Base-by-base conservation (phyloP, 2,888 invertebrate species). In the Cosmia pyralina region DNA sequence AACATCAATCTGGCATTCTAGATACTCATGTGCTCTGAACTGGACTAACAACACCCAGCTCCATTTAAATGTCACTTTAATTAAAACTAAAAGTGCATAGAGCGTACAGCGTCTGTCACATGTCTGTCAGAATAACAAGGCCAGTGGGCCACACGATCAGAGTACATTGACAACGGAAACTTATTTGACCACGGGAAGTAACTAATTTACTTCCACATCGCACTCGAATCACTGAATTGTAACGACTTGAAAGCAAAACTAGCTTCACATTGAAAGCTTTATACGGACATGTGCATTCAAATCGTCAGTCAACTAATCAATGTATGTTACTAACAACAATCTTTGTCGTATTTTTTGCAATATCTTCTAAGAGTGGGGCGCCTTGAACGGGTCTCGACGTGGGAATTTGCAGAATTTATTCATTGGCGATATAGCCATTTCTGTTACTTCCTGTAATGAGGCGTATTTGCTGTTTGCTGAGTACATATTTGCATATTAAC, bases 151-250 rank as follows among this genome's bases (percentile, higher is more conserved):
- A 38, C 38, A 38, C 38, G 38, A 38, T 6, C 38, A 79, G 77
- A 81, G 72, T 77, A 68, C 64, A 80, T 65, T 72, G 74, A 81
- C 75, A 81, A 74, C 85, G 86, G 86, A 87, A 87, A 84, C 67
- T 73, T 77, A 79, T 85, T 84, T 84, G 81, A 69, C 69, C 77
- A 70, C 75, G 79, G 83, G 84, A 85, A 88, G 84, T 78, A 59
- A 82, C 66, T 50, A 69, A 86, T 79, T 83, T 83, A 86, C 86
- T 87, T 90, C 87, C 88, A 84, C 84, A 81, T 86, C 64, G 65
- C 66, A 68, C 70, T 60, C 65, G 41, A 60, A 71, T 77, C 58
- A 64, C 34, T 66, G 34, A 69, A 60, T 66, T 69, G 57, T 74
- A 63, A 57, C 58, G 41, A 72, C 41, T 66, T 69, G 46, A 77